Evolutionary conservation across 1,140 invertebrate species (phyloP), one percentile per base, ranked within the genome.

Genomic region (Micrasema minimum): DNA sequence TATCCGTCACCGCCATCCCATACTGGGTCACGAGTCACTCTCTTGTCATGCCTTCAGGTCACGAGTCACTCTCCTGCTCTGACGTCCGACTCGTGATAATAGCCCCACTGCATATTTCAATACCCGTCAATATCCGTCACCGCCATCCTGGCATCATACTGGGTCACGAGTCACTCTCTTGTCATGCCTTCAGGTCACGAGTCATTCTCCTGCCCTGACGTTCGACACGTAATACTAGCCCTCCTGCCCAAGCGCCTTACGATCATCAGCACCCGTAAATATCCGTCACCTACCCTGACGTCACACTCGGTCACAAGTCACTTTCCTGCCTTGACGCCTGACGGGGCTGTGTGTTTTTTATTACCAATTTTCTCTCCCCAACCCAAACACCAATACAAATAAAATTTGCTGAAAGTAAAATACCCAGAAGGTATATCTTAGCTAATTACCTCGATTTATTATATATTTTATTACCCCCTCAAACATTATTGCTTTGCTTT

Each of bases 11-110:
- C 26, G 2, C 26, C 26, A 4, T 2, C 26, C 43, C 43, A 46
- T n/a, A n/a, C n/a, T 12, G 10, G 43, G 41, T 45, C 14, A 12
- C 41, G n/a, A n/a, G n/a, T n/a, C n/a, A n/a, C n/a, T n/a, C n/a
- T n/a, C 18, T 12, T 18, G 22, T 10, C 2, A 51, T 22, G 22
- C 10, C 22, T 51, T 51, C 50, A 2, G 22, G n/a, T n/a, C n/a
- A n/a, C n/a, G n/a, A n/a, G n/a, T n/a, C n/a, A n/a, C n/a, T n/a
- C n/a, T n/a, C n/a, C 43, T n/a, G 43, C 43, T n/a, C 43, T 45
- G n/a, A 45, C 43, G n/a, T n/a, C n/a, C n/a, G 43, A 14, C 43
- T 45, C n/a, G 43, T 45, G 67, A 69, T 51, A 69, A 38, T 16
- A 41, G 50, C 50, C 37, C 41, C 6, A 6, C 53, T 9, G 11